These are phyloP conservation scores for Zelostemma sp. DNA, from an alignment of 1,140 invertebrate genomes.

Conservation along the genomic window DNA sequence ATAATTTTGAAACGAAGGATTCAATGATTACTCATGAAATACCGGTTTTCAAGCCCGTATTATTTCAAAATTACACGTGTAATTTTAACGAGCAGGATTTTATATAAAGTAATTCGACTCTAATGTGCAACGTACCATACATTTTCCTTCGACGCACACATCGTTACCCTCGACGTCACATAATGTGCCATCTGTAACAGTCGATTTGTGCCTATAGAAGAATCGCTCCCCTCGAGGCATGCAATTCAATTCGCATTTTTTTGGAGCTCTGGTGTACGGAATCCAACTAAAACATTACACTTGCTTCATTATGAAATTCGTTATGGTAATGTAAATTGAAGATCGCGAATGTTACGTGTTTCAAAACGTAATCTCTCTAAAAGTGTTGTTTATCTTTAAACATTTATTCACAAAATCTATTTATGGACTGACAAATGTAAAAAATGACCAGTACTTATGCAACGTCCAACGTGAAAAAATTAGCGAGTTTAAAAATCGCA, in stretches of 20 bases:
- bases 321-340: no score
- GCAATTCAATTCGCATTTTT: conserved; percentile 96
- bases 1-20: no score
- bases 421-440: not conserved
- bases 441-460: not conserved
- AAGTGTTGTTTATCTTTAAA: no score
- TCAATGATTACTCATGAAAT: no score
- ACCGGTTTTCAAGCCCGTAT: no score
- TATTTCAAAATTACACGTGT: no score
- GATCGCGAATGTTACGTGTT: no score
- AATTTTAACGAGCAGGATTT: not conserved
- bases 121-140: conserved; percentile 77
- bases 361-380: no score
- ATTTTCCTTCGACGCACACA: conserved; percentile 92
- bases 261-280: conserved; percentile 86
- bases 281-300: conserved; percentile 78
- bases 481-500: not conserved
- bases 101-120: conserved; percentile 8
- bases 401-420: no score
- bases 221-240: conserved; percentile 93
- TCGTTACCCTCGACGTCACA: conserved; percentile 87
- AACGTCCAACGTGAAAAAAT: not conserved
- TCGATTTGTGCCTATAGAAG: conserved; percentile 88
- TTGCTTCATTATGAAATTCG: no score
- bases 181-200: conserved; percentile 91